Percentiles rank a stretch among this genome's conserved stretches.
Evolutionary conservation across 2,113 vertebrate genomes (phyloP).

Genomic region (Lepisosteus osseus): DNA sequence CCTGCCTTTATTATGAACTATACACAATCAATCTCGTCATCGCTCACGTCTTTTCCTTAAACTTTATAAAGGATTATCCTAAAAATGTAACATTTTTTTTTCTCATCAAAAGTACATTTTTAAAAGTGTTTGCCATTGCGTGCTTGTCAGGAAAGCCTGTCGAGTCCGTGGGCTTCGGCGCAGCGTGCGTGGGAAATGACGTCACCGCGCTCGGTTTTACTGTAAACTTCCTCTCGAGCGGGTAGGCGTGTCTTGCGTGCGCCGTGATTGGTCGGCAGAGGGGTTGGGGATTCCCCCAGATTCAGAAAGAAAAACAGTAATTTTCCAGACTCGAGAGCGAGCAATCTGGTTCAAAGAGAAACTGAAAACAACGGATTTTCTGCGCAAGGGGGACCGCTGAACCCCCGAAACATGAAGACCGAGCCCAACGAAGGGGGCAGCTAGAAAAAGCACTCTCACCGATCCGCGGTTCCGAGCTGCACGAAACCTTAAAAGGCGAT

Average conservation of each 20-base stretch:
- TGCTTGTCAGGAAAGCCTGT: no score
- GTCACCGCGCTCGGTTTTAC: no score
- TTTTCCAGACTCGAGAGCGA: no score
- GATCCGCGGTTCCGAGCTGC: not conserved
- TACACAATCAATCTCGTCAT: no score
- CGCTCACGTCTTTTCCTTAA: no score
- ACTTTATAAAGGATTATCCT: no score
- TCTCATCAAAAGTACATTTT: no score
- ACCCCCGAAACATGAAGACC: slow-evolving; percentile 6
- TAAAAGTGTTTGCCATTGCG: no score
- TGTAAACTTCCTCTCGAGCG: slow-evolving; percentile 21
- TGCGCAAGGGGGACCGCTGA: slow-evolving; percentile 12
- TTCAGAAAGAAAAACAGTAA: slow-evolving; percentile 31
- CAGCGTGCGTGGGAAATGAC: no score
- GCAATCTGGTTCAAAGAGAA: slow-evolving; percentile 18
- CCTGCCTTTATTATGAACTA: no score
- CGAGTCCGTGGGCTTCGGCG: no score
- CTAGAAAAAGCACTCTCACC: not conserved
- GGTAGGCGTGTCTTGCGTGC: slow-evolving; percentile 4
- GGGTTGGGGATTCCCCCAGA: slow-evolving; percentile 50
- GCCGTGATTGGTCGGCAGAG: slow-evolving; percentile 21
- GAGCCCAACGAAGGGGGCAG: not conserved
- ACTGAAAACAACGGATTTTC: slow-evolving; percentile 33
- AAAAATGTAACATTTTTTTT: no score
- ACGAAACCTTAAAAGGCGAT: slow-evolving; percentile 26